Conservation (phyloP, 2,797 vertebrate genomes). For the Dipus sagitta region DNA sequence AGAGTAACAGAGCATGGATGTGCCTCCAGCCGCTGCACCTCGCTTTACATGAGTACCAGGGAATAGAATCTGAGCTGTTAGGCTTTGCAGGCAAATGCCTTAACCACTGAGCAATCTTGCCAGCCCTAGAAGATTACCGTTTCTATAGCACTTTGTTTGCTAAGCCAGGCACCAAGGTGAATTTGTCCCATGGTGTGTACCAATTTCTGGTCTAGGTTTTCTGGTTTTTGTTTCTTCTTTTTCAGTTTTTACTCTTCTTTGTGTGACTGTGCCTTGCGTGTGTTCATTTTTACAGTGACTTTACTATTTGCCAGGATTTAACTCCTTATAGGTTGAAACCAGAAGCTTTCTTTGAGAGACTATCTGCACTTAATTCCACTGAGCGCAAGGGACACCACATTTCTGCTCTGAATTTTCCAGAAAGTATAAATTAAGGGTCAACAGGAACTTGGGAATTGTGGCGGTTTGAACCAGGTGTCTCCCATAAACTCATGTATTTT, state of each 20-base stretch:
- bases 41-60: too few relatives aligned
- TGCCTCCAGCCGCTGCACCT: too few relatives aligned
- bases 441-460: not conserved
- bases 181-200: not conserved
- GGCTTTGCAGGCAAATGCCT: too few relatives aligned
- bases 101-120: too few relatives aligned
- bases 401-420: not conserved
- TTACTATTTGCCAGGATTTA: constrained; percentile 12
- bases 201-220: not conserved
- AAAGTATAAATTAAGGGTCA: constrained; percentile 12
- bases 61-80: not conserved
- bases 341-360: not conserved
- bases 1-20: too few relatives aligned
- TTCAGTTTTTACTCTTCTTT: not conserved
- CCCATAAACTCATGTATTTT: too few relatives aligned
- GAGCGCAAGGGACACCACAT: not conserved
- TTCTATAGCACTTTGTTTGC: not conserved
- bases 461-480: too few relatives aligned
- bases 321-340: not conserved
- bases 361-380: not conserved
- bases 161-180: not conserved
- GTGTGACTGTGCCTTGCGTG: not conserved
- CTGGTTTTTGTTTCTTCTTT: not conserved
- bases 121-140: too few relatives aligned
- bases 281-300: constrained; percentile 6